A percentile compares a stretch with the other conserved stretches of the same genome.
Conservation (phyloP, 2,113 vertebrate species). For the Bos taurus region ARS-UCD2.0 NC_037332.1:29406501-29407000, state of each 20-base stretch:
- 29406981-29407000: conserved; percentile 12
- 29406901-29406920: not conserved
- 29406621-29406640: not conserved
- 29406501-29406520: not conserved
- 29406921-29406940: not conserved
- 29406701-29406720: not conserved
- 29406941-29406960: not conserved
- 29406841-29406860: not conserved
- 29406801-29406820: not conserved
- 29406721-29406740: not conserved
- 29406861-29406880: not conserved
- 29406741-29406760: not conserved
- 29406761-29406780: not conserved
- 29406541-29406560: not conserved
- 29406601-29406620: not conserved
- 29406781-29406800: not conserved
- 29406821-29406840: not conserved
- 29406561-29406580: not conserved
- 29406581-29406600: not conserved
- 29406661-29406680: not conserved
- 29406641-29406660: not conserved
- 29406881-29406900: not conserved
- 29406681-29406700: not conserved
- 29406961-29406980: not conserved
- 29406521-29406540: not conserved